phyloP scores from a whole-genome alignment of 2,888 invertebrate genomes.

The Lasioglossum zephyrum region DNA sequence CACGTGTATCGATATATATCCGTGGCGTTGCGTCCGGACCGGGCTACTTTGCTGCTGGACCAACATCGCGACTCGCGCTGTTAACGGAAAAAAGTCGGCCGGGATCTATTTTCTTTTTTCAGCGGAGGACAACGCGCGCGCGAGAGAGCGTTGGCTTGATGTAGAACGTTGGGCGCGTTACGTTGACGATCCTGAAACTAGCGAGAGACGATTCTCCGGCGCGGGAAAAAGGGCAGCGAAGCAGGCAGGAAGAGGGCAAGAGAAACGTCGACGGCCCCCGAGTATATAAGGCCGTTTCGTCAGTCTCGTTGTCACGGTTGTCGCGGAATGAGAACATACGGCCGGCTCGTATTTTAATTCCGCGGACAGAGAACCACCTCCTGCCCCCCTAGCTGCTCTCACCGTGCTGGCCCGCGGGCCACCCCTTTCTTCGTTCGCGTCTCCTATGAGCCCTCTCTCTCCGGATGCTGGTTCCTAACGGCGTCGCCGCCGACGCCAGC shows the following conservation, averaged over 20 bases:
- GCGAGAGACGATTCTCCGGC: slow-evolving; percentile 65
- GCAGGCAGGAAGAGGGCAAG: slow-evolving; percentile 49
- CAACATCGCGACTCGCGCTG: slow-evolving; percentile 38
- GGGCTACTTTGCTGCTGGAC: slow-evolving; percentile 51
- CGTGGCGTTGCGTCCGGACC: neutral
- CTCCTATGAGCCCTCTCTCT: slow-evolving; percentile 69
- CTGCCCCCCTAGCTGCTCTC: slow-evolving; percentile 55
- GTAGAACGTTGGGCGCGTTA: slow-evolving; percentile 45
- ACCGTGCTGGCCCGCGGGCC: slow-evolving; percentile 57
- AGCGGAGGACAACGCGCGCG: slow-evolving; percentile 4
- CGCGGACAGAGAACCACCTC: slow-evolving; percentile 78
- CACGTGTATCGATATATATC: slow-evolving; percentile 58
- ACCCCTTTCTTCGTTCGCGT: slow-evolving; percentile 76
- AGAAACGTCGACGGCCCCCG: slow-evolving; percentile 69
- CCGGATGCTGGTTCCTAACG: slow-evolving; percentile 62
- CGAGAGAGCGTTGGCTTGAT: slow-evolving; percentile 27
- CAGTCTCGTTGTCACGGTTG: slow-evolving; percentile 82
- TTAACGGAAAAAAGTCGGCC: slow-evolving; percentile 51
- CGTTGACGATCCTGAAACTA: slow-evolving; percentile 65
- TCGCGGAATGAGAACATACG: slow-evolving; percentile 83
- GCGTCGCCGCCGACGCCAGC: slow-evolving; percentile 60
- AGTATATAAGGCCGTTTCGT: slow-evolving; percentile 81
- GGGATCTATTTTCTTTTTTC: slow-evolving; percentile 28
- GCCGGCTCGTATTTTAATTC: slow-evolving; percentile 84
- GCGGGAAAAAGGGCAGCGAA: slow-evolving; percentile 56